Percentiles rank a stretch among this genome's conserved stretches.
Evolutionary conservation across 2,113 vertebrate genomes (phyloP).

Genomic region (Lophius piscatorius): DNA sequence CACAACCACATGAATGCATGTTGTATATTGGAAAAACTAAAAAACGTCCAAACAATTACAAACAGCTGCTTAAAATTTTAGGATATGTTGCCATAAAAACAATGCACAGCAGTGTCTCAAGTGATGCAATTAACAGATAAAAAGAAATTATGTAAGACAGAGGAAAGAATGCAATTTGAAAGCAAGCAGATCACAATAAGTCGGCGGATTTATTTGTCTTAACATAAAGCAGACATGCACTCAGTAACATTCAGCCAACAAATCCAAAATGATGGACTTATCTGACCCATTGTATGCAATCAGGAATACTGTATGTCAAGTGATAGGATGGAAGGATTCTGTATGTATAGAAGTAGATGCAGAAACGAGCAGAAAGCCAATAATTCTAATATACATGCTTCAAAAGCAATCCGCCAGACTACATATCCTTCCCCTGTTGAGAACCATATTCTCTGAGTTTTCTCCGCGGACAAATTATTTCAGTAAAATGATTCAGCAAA

Average conservation of each 20-base stretch:
- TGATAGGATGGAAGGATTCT: slow-evolving; percentile 29
- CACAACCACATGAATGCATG: slow-evolving; percentile 17
- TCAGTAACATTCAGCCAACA: slow-evolving; percentile 22
- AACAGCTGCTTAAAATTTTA: slow-evolving; percentile 56
- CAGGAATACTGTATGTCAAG: slow-evolving; percentile 21
- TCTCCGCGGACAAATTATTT: slow-evolving; percentile 78
- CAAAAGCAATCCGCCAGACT: slow-evolving; percentile 58
- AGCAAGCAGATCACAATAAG: slow-evolving; percentile 41
- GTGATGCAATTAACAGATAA: slow-evolving; percentile 60
- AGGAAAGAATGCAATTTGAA: slow-evolving; percentile 28
- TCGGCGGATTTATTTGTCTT: slow-evolving; percentile 39
- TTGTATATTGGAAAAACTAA: slow-evolving; percentile 37
- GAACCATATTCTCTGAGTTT: slow-evolving; percentile 74
- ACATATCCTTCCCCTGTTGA: slow-evolving; percentile 64
- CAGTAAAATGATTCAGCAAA: slow-evolving; percentile 78
- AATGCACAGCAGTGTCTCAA: slow-evolving; percentile 35
- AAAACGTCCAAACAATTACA: slow-evolving; percentile 49
- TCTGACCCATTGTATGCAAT: slow-evolving; percentile 25
- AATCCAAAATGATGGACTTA: slow-evolving; percentile 34
- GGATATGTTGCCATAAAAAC: slow-evolving; percentile 37
- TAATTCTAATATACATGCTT: slow-evolving; percentile 68
- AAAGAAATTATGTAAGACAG: slow-evolving; percentile 39
- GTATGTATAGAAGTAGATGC: slow-evolving; percentile 36
- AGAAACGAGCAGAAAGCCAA: slow-evolving; percentile 45
- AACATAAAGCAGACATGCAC: slow-evolving; percentile 49